Conservation (phyloP, 2,888 invertebrate species). For the Drepanosiphum platanoidis region DNA sequence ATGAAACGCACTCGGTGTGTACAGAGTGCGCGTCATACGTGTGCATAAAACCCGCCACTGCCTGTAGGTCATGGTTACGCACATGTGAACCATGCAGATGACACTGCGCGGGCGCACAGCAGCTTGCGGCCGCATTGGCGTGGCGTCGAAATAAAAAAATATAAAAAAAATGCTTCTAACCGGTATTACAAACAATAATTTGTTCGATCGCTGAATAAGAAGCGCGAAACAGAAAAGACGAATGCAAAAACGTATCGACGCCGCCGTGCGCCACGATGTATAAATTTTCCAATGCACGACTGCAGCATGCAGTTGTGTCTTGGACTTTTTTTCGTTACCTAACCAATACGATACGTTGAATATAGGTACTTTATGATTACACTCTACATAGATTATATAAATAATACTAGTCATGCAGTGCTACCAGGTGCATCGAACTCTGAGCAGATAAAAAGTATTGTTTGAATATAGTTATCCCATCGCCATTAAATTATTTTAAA, state of each 20-base stretch:
- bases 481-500: background rate
- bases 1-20: too few relatives aligned
- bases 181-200: background rate
- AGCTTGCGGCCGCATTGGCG: background rate
- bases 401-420: background rate
- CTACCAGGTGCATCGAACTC: background rate
- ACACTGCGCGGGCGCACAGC: constrained; percentile 33
- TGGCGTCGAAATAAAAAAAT: background rate
- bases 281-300: background rate
- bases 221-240: background rate
- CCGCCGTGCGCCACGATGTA: too few relatives aligned
- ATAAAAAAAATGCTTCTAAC: background rate
- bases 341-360: background rate
- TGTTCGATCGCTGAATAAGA: background rate
- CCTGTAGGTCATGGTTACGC: constrained; percentile 60
- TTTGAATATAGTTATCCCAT: background rate
- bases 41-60: background rate
- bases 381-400: background rate
- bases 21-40: background rate
- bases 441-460: background rate
- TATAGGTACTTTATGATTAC: too few relatives aligned
- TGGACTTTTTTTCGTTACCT: background rate
- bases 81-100: constrained; percentile 26
- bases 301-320: background rate
- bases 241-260: background rate